These are phyloP conservation scores for Subanguina moxae DNA, from an alignment of 1,140 invertebrate genomes.

Conservation along the genomic window DNA sequence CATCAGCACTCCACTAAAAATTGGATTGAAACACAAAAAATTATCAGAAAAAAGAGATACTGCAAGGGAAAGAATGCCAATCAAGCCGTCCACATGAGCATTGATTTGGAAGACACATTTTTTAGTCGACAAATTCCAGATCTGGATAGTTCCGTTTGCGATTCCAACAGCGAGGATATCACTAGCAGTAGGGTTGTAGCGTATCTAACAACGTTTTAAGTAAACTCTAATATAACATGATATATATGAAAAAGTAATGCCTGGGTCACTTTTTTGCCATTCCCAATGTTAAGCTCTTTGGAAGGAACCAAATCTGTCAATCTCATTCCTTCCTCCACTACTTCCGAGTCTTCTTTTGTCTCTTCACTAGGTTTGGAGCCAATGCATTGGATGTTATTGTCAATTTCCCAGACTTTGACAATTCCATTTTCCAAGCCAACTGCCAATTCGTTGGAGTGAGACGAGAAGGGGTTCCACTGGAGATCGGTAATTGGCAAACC, in stretches of 20 bases:
- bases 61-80: constrained; percentile 60
- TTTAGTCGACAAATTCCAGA: constrained; percentile 60
- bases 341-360: constrained; percentile 18
- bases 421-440: constrained; percentile 54
- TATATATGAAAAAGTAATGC: too few relatives aligned
- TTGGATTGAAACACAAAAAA: too few relatives aligned
- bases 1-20: constrained; percentile 60
- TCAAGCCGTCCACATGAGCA: constrained; percentile 9
- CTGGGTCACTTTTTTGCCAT: constrained; percentile 14
- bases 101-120: constrained; percentile 37
- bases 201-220: constrained; percentile 30
- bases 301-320: neutral
- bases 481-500: constrained; percentile 59
- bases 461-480: constrained; percentile 60
- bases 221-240: too few relatives aligned
- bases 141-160: constrained; percentile 60
- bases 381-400: constrained; percentile 17
- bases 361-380: constrained; percentile 27
- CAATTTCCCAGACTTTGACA: constrained; percentile 39
- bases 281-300: constrained; percentile 13
- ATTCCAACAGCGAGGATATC: constrained; percentile 60
- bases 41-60: too few relatives aligned
- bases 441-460: constrained; percentile 30
- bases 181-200: constrained; percentile 61
- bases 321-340: constrained; percentile 20